Evolutionary conservation across 2,888 invertebrate species (phyloP).

Genomic region (Euplagia quadripunctaria): DNA sequence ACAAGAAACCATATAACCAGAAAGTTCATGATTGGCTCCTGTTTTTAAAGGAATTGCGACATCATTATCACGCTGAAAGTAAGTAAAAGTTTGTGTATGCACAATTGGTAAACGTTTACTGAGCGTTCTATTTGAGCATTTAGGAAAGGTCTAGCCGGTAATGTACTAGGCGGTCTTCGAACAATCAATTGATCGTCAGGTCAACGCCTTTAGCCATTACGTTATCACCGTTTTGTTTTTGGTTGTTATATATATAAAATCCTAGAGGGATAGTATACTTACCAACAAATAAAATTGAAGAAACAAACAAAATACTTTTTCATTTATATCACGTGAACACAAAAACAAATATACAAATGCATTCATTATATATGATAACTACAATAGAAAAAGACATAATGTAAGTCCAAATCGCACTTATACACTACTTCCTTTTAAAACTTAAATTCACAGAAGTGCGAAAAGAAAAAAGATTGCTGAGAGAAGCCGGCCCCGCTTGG

Average conservation of each 20-base stretch:
- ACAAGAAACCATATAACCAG: conserved; percentile 77
- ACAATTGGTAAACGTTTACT: not conserved
- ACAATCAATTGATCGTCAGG: no score
- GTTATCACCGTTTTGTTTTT: no score
- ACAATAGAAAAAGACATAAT: no score
- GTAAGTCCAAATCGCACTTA: no score
- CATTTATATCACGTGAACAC: not conserved
- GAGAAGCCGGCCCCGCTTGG: conserved; percentile 76
- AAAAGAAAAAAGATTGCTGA: conserved; percentile 59
- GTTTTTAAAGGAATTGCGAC: conserved; percentile 71
- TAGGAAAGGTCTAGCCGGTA: not conserved
- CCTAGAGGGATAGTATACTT: no score
- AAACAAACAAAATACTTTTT: not conserved
- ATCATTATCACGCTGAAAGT: conserved; percentile 70
- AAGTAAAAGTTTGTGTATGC: conserved; percentile 16
- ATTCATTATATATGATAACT: no score
- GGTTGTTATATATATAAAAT: no score
- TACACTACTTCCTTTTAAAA: not conserved
- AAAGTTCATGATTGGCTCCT: conserved; percentile 77
- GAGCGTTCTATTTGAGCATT: not conserved
- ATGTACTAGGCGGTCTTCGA: no score
- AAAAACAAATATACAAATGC: no score
- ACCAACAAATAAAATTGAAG: not conserved
- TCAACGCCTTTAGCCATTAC: no score
- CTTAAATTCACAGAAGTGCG: conserved; percentile 56